Evolutionary conservation across 2,888 invertebrate genomes (phyloP).

Genomic region (Balanococcus diminutus): DNA sequence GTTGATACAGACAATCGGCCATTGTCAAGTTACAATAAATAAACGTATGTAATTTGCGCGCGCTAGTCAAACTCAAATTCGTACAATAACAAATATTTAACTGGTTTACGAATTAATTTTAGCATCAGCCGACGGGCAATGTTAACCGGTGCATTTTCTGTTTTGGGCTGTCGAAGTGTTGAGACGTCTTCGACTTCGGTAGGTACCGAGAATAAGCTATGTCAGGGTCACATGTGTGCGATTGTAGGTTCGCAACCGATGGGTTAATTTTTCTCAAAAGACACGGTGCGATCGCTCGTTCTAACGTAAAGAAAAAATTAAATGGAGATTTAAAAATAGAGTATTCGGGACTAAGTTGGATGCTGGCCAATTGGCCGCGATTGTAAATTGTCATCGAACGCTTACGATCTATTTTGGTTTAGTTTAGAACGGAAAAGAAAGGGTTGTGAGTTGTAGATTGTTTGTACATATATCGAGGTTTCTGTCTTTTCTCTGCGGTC

Average conservation of each 20-base stretch:
- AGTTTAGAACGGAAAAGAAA: neutral
- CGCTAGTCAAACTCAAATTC: no score
- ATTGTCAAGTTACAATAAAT: no score
- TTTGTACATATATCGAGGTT: neutral
- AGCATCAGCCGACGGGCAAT: neutral
- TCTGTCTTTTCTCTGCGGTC: neutral
- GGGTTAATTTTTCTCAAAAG: neutral
- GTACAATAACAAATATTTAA: no score
- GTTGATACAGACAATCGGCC: no score
- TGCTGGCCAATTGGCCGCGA: neutral
- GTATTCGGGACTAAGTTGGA: neutral
- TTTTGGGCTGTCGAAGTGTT: no score
- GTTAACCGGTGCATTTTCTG: neutral
- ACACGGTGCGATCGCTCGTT: neutral
- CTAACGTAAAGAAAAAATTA: neutral
- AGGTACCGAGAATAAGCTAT: neutral
- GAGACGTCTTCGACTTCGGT: neutral
- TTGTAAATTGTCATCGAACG: conserved; percentile 10
- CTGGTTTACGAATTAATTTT: no score
- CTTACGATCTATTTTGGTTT: conserved; percentile 7
- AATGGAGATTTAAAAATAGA: conserved; percentile 17
- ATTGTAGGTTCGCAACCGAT: neutral
- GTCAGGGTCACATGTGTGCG: neutral
- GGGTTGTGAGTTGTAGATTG: neutral
- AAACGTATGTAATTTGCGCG: no score